A percentile compares a stretch with the other conserved stretches of the same genome.
Evolutionary conservation across 2,113 vertebrate species (phyloP).

Genomic region (Esox niger): DNA sequence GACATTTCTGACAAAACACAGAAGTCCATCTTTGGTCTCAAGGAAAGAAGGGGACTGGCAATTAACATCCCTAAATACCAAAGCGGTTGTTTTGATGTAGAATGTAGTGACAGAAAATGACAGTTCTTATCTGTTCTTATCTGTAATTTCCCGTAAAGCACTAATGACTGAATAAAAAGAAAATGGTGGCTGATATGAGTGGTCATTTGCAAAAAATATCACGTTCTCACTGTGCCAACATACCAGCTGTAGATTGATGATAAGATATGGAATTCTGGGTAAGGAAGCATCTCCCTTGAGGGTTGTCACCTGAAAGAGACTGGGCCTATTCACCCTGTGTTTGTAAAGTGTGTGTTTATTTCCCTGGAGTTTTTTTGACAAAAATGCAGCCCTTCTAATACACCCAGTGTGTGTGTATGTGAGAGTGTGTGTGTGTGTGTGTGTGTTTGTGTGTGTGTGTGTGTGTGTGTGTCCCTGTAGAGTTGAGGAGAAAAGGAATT

Average conservation of each 20-base stretch:
- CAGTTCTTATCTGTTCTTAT: conserved; percentile 48
- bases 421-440: not conserved
- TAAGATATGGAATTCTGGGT: conserved; percentile 14
- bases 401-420: not conserved
- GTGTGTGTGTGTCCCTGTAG: conserved; percentile 13
- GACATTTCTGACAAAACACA: not conserved
- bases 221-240: conserved; percentile 21
- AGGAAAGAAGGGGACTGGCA: not conserved
- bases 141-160: conserved; percentile 53
- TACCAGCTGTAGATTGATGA: conserved; percentile 35
- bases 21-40: not conserved
- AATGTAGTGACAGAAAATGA: conserved; percentile 34
- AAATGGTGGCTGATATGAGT: conserved; percentile 25
- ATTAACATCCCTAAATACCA: conserved; percentile 2
- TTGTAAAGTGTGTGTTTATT: no score
- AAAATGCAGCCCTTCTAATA: conserved; percentile 3
- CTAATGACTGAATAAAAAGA: conserved; percentile 57
- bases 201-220: conserved; percentile 51
- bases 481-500: conserved; percentile 34
- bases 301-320: conserved; percentile 48
- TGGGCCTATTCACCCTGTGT: conserved; percentile 16
- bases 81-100: conserved; percentile 26
- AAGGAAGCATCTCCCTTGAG: conserved; percentile 47
- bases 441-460: not conserved
- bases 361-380: no score